phyloP scores from a whole-genome alignment of 1,140 invertebrate genomes.

The Drosophila malerkotliana region DNA sequence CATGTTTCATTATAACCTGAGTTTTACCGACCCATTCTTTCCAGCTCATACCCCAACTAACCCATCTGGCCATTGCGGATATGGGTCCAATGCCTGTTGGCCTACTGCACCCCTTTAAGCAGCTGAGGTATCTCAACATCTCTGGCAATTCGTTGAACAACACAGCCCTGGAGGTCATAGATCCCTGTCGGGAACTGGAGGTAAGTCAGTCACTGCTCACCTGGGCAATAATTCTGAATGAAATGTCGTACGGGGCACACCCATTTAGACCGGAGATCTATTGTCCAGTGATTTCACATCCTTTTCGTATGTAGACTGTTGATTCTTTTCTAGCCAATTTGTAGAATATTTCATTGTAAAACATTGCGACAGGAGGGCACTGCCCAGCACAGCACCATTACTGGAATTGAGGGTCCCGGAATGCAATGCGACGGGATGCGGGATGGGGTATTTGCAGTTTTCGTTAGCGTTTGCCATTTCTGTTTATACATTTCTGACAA shows the following conservation, averaged over 20 bases:
- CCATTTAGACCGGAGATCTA: slow-evolving; percentile 34
- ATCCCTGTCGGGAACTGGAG: slow-evolving; percentile 80
- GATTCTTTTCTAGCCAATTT: slow-evolving; percentile 64
- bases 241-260: slow-evolving; percentile 7
- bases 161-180: slow-evolving; percentile 80
- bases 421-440: background rate
- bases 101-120: slow-evolving; percentile 85
- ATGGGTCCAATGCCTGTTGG: slow-evolving; percentile 85
- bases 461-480: slow-evolving; percentile 52
- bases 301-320: slow-evolving; percentile 10
- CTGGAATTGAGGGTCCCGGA: slow-evolving; percentile 8
- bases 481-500: slow-evolving; percentile 51
- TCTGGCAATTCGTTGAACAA: slow-evolving; percentile 85
- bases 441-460: slow-evolving; percentile 49
- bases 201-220: slow-evolving; percentile 56
- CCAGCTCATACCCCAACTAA: slow-evolving; percentile 85
- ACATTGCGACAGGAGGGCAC: slow-evolving; percentile 31
- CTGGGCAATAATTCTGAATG: slow-evolving; percentile 31
- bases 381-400: slow-evolving; percentile 21
- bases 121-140: slow-evolving; percentile 85
- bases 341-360: slow-evolving; percentile 58
- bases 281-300: slow-evolving; percentile 23
- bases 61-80: slow-evolving; percentile 85
- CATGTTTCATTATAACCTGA: background rate
- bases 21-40: slow-evolving; percentile 5